Evolutionary conservation across 2,113 vertebrate species (phyloP).

Genomic region (Pomatorhinus ruficollis): DNA sequence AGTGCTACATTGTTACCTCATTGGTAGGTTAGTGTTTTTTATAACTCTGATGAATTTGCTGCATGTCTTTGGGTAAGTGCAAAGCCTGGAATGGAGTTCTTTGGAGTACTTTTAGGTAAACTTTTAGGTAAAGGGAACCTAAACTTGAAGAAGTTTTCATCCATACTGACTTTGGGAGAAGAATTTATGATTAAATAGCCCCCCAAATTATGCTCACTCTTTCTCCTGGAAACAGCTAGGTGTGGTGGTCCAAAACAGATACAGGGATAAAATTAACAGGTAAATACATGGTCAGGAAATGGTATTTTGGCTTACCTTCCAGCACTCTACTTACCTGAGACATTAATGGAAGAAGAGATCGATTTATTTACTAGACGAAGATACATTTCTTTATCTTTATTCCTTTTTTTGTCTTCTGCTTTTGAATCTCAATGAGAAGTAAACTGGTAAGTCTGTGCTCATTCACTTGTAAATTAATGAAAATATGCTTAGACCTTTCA

Average conservation of each 20-base stretch:
- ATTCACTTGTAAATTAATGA: slow-evolving; percentile 4
- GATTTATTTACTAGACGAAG: neutral
- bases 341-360: neutral
- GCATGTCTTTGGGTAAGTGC: neutral
- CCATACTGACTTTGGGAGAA: neutral
- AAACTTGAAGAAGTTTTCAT: neutral
- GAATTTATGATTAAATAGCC: neutral
- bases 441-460: neutral
- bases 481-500: slow-evolving; percentile 14
- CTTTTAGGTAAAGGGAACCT: neutral
- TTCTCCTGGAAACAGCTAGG: neutral
- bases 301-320: neutral
- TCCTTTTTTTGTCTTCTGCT: neutral
- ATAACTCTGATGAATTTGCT: neutral
- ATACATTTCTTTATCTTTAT: neutral
- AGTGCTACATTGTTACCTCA: neutral
- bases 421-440: neutral
- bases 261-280: neutral
- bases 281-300: neutral
- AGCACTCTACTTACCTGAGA: neutral
- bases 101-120: neutral
- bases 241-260: neutral
- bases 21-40: neutral
- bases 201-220: neutral
- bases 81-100: neutral